phyloP scores from a whole-genome alignment of 2,797 vertebrate species.

The Pelochelys cantorii region DNA sequence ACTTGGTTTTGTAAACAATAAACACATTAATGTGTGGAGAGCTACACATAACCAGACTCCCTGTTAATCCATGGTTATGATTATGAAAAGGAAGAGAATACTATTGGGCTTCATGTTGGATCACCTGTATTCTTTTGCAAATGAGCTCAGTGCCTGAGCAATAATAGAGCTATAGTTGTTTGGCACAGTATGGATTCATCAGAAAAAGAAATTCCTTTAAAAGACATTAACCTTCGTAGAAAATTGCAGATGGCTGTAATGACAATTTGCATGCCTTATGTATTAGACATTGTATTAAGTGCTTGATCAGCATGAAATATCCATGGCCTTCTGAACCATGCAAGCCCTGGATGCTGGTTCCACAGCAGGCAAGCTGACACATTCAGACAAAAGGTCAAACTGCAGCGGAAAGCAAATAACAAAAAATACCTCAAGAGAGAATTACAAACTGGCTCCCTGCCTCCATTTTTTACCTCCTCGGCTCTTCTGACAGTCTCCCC shows the following conservation, averaged over 20 bases:
- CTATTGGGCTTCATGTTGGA: background rate
- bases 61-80: background rate
- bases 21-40: background rate
- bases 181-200: background rate
- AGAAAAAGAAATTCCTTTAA: conserved; percentile 6
- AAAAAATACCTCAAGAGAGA: conserved; percentile 43
- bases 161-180: conserved; percentile 15
- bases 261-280: conserved; percentile 47
- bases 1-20: conserved; percentile 16
- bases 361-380: conserved; percentile 54
- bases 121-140: background rate
- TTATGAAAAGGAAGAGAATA: conserved; percentile 23
- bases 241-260: conserved; percentile 37
- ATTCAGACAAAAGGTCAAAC: conserved; percentile 63
- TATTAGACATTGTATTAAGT: conserved; percentile 37
- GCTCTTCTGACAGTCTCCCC: conserved; percentile 9
- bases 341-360: conserved; percentile 23
- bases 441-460: conserved; percentile 7
- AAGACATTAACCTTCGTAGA: conserved; percentile 58
- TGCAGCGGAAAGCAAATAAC: conserved; percentile 55
- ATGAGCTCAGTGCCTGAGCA: background rate
- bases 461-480: conserved; percentile 25
- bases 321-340: conserved; percentile 25
- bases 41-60: background rate
- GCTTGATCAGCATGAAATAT: conserved; percentile 55